Evolutionary conservation across 2,888 invertebrate species (phyloP), one percentile per base, ranked within the genome.

Genomic region (Agonopterix alstromeriana): DNA sequence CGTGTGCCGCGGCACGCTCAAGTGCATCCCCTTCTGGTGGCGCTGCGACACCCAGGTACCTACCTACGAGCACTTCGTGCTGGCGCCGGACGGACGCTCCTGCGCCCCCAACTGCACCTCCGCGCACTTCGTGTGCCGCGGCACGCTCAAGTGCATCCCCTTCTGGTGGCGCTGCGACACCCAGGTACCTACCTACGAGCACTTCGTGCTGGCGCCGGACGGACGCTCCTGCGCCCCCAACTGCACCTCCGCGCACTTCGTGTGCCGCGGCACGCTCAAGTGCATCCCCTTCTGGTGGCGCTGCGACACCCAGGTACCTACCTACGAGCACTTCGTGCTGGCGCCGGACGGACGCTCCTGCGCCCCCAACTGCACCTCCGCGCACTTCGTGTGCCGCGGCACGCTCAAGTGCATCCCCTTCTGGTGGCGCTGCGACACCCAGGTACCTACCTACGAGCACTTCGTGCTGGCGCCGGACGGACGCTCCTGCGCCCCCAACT

Each of bases 351-450:
- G 91, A 0, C 90, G 89, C 57, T 88, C 90, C 8, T 96, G 96
- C 71, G 73, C 83, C 10, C 92, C 93, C 54, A 95, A 95, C 76
- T 96, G 96, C 77, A 93, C 94, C 0, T 90, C 93, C 0, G 94
- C 95, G 17, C 95, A 97, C 81, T 96, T 96, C 79, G 92, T 94
- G 56, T 98, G 97, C 79, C 87, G 86, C 7, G 82, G 90, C 35
- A 93, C 95, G 2, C 94, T 93, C 77, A 96, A 96, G 76, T 97
- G 97, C 77, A 95, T 98, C 58, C 97, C 97, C 1, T 94, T 94
- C 95, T 96, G 83, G 84, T 83, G 84, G 82, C 65, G 91, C 90
- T 96, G 96, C 79, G 92, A n/a, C n/a, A n/a, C n/a, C n/a, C n/a
- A n/a, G n/a, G n/a, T n/a, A n/a, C 91, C 5, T 96, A 96, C 65